Evolutionary conservation across 2,888 invertebrate species (phyloP), one percentile per base, ranked within the genome.

Genomic region (Rhamphomyia laevipes): DNA sequence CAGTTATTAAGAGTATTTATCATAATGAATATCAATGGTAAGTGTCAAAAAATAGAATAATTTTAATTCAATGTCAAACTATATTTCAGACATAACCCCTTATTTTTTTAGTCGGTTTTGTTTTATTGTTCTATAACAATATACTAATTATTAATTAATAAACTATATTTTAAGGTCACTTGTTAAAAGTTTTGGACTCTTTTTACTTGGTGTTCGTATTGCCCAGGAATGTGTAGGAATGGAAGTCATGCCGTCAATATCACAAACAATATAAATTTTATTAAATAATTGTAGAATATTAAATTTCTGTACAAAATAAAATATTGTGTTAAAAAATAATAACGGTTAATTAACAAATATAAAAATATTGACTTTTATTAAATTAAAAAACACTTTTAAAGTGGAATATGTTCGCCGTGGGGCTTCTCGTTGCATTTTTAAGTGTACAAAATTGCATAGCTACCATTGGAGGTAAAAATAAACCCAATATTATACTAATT

Each of bases 1-100:
- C 70, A 49, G 74, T 80, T 55, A 56, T 84, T 16, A 80, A 78
- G 64, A 77, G 77, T 58, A 73, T 86, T 51, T 86, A 86, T 61
- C 71, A 81, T 61, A 84, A 86, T 65, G 84, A 84, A 51, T 86
- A 82, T 59, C 85, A 84, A 74, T 86, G 86, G 86, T 84, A 70
- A 75, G 74, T 69, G 51, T 56, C 9, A 16, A 13, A 48, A 40
- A 35, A 31, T 10, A 30, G 9, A 37, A 31, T 43, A n/a, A 45
- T 47, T 40, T 49, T 46, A 51, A 51, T 46, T 51, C 23, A 44
- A 49, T 43, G 27, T 51, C 49, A 44, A 4, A 3, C 10, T 17
- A 41, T n/a, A 13, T 7, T 35, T 13, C 18, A 30, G 13, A n/a
- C 44, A 38, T 44, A 45, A 45, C 44, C 48, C 27, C 7, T 30